These are phyloP conservation scores for Babyrousa celebensis DNA, from an alignment of 2,797 vertebrate species.

Conservation along the genomic window DNA sequence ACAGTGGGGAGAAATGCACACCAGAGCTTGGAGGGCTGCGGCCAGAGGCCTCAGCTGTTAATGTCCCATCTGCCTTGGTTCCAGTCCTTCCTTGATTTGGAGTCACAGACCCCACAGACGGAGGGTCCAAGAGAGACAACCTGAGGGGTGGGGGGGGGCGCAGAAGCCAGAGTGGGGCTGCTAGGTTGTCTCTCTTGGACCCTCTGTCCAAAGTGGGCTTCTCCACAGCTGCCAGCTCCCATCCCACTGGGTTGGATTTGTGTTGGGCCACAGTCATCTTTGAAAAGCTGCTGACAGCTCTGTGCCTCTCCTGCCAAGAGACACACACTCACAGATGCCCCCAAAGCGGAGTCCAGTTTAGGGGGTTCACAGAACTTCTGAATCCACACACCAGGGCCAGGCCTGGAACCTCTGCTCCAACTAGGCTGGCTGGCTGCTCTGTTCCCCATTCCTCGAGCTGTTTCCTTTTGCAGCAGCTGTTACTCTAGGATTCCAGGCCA, in stretches of 20 bases:
- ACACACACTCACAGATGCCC: not conserved
- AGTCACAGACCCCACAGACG: not conserved
- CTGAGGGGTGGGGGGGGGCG: too few relatives aligned
- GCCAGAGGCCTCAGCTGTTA: not conserved
- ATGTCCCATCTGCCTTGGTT: not conserved
- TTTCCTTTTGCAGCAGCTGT: not conserved
- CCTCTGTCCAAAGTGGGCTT: not conserved
- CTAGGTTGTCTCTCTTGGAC: not conserved
- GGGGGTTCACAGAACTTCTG: not conserved
- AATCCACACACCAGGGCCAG: not conserved
- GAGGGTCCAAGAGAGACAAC: not conserved
- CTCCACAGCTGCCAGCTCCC: not conserved
- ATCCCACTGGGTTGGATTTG: not conserved
- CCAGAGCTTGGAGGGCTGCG: not conserved
- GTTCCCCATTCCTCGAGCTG: not conserved
- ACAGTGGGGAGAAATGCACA: not conserved
- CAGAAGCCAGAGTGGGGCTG: too few relatives aligned
- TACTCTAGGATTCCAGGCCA: not conserved
- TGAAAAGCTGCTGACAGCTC: not conserved
- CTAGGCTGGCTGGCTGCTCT: not conserved
- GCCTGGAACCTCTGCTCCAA: not conserved
- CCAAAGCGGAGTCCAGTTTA: not conserved
- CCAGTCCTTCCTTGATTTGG: not conserved
- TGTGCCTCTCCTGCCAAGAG: not conserved
- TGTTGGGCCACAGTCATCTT: not conserved